phyloP scores from a whole-genome alignment of 2,113 vertebrate species.

The Enhydra lutris region DNA sequence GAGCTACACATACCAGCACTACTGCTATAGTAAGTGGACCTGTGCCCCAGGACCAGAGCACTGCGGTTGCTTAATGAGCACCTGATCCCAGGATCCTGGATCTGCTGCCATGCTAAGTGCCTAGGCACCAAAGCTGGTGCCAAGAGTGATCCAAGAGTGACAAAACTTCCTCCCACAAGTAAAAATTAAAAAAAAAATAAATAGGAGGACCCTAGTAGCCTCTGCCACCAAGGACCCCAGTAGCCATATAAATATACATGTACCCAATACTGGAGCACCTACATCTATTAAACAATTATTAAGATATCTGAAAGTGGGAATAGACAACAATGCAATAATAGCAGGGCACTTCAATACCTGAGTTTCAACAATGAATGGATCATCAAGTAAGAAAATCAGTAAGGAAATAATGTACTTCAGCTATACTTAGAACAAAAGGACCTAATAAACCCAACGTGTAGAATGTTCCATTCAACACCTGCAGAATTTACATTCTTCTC shows the following conservation, averaged over 20 bases:
- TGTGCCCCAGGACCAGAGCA: not conserved
- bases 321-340: not conserved
- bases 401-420: not conserved
- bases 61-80: not conserved
- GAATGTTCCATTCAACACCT: not conserved
- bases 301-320: not conserved
- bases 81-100: not conserved
- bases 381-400: not conserved
- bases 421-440: not conserved
- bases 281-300: not conserved
- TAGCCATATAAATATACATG: not conserved
- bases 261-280: not conserved
- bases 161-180: not conserved
- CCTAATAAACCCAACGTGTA: not conserved
- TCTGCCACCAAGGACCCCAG: not conserved
- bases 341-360: not conserved
- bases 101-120: not conserved
- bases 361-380: not conserved
- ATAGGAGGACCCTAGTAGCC: not conserved
- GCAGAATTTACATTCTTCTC: not conserved
- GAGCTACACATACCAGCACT: not conserved
- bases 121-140: not conserved
- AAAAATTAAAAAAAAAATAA: not conserved
- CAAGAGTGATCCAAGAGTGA: not conserved
- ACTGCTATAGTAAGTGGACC: not conserved